A percentile compares a stretch with the other conserved stretches of the same genome.
Conservation (phyloP, 2,888 invertebrate genomes). For the Antheraea yamamai region DNA sequence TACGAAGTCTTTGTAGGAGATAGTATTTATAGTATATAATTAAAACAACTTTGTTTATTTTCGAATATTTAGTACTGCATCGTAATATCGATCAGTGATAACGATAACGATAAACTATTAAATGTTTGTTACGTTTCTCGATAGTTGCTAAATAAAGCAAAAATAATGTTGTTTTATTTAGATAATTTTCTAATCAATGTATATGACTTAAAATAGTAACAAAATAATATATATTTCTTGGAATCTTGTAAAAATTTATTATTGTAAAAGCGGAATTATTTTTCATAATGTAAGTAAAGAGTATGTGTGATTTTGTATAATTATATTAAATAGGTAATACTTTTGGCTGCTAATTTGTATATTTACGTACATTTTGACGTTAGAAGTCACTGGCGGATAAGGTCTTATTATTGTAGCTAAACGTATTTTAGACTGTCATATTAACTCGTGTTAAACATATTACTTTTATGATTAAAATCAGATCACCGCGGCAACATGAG, state of each 20-base stretch:
- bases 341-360: slow-evolving; percentile 11
- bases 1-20: background rate
- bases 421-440: background rate
- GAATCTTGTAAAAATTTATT: background rate
- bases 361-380: background rate
- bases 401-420: background rate
- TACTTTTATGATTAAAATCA: background rate
- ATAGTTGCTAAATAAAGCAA: background rate
- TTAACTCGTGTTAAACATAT: background rate
- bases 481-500: background rate
- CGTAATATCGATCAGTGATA: background rate
- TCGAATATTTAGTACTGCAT: slow-evolving; percentile 8
- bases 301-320: background rate
- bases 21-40: background rate
- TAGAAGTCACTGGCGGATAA: background rate
- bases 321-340: background rate
- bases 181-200: background rate
- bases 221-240: background rate
- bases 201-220: background rate
- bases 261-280: background rate
- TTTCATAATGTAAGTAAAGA: slow-evolving; percentile 1
- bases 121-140: background rate
- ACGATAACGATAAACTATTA: slow-evolving; percentile 6
- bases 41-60: background rate
- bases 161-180: background rate